Evolutionary conservation across 2,113 vertebrate genomes (phyloP).

Genomic region (Cardinalis cardinalis): DNA sequence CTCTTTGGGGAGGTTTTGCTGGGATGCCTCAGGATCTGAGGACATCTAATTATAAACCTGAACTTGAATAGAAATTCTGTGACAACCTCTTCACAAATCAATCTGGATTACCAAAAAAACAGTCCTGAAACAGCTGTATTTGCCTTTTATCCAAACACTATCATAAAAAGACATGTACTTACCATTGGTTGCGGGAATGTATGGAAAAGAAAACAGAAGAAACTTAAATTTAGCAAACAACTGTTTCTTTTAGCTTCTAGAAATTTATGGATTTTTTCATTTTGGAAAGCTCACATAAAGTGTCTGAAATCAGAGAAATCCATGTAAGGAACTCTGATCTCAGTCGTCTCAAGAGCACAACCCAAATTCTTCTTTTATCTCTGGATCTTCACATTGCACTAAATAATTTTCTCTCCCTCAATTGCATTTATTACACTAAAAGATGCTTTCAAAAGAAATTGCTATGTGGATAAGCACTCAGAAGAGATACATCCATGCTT

Average conservation of each 20-base stretch:
- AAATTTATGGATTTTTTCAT: not conserved
- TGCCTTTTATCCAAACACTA: not conserved
- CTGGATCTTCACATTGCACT: not conserved
- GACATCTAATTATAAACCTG: not conserved
- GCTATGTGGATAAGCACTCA: not conserved
- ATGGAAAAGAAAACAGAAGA: not conserved
- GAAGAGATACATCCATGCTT: not conserved
- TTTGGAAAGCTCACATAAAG: not conserved
- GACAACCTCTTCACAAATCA: conserved; percentile 6
- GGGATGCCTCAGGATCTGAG: not conserved
- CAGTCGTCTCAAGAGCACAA: not conserved
- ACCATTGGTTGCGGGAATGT: not conserved
- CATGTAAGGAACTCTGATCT: not conserved
- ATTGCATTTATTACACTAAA: not conserved
- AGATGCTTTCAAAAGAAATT: not conserved
- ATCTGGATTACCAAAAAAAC: not conserved
- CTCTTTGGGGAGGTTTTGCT: not conserved
- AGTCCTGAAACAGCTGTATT: not conserved
- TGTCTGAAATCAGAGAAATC: not conserved
- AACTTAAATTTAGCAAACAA: not conserved
- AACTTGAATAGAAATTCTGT: conserved; percentile 4
- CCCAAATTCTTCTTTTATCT: not conserved
- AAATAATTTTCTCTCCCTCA: not conserved
- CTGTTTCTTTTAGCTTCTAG: not conserved
- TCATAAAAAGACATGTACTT: not conserved